Evolutionary conservation across 2,797 vertebrate genomes (phyloP).

Genomic region (Rhabdomys pumilio): DNA sequence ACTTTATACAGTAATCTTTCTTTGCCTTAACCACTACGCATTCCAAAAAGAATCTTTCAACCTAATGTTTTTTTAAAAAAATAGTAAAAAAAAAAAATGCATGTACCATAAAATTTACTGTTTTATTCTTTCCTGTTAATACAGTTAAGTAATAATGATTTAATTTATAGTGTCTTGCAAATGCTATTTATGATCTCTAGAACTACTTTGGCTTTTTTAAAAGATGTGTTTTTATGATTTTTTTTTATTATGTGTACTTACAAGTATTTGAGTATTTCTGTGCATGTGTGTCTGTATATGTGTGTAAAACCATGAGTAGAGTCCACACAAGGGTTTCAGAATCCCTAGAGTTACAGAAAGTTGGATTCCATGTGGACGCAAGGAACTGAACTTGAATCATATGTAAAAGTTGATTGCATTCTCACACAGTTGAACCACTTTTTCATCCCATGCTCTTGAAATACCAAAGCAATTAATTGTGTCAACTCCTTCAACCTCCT

Average conservation of each 20-base stretch:
- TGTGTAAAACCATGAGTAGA: not conserved
- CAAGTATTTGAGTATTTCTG: not conserved
- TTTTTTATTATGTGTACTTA: not conserved
- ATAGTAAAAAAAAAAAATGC: too few species aligned
- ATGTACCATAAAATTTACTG: not conserved
- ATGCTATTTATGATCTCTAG: not conserved
- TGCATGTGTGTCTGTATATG: not conserved
- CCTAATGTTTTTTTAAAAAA: not conserved
- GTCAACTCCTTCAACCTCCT: rapidly evolving
- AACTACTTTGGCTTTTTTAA: not conserved
- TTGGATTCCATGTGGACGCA: not conserved
- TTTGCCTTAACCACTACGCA: not conserved
- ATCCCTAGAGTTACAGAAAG: too few species aligned
- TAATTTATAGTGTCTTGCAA: too few species aligned
- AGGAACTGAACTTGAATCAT: not conserved
- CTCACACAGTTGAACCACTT: not conserved
- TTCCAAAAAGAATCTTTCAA: not conserved
- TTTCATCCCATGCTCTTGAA: not conserved
- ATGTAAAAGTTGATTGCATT: not conserved
- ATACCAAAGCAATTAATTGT: not conserved
- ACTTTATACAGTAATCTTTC: too few species aligned
- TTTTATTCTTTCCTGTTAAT: not conserved
- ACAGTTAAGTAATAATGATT: not conserved
- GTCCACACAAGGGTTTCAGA: too few species aligned
- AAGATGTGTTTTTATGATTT: not conserved